Evolutionary conservation across 2,888 invertebrate genomes (phyloP), one percentile per base, ranked within the genome.

Genomic region (Stratiomys singularior): DNA sequence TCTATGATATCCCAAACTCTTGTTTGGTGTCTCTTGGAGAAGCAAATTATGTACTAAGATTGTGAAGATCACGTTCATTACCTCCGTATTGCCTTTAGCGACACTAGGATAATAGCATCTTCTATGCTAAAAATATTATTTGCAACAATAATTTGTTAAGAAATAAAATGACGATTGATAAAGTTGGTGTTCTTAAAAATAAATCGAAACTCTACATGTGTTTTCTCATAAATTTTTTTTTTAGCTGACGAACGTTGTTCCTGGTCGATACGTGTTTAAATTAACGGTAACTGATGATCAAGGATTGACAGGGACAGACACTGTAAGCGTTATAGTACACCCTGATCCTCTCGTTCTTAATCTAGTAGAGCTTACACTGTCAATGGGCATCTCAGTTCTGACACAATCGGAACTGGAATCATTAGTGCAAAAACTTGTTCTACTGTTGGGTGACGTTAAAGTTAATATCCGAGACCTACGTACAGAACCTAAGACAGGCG

Each of bases 241-340:
- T 28, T 84, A 93, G 93, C 86, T 96, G 44, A 92, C 94, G n/a
- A 93, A 96, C 85, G 89, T 97, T 76, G 93, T 95, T 67, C 92
- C 94, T 1, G 98, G 97, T 0, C 91, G 93, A 81, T 98, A 97
- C 85, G 91, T 96, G 1, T 97, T 97, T 84, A 93, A 93, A 83
- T 88, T 98, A 78, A 94, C 93, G n/a, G 97, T 98, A 0, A 93
- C 90, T 56, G 98, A 98, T 86, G 95, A 94, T 81, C 96, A 97
- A 85, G 97, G 97, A 0, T 89, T 95, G 76, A 92, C 92, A 0
- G 92, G 91, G 81, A 92, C 92, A 18, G 96, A 97, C 85, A 93
- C 93, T 0, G 95, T 95, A 25, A 94, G 94, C 76, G 90, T 98
- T 82, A 91, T 93, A 82, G 94, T 98, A 0, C 94, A 95, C 84